Conservation (phyloP, 2,113 vertebrate species). For the Rhinolophus sinicus region DNA sequence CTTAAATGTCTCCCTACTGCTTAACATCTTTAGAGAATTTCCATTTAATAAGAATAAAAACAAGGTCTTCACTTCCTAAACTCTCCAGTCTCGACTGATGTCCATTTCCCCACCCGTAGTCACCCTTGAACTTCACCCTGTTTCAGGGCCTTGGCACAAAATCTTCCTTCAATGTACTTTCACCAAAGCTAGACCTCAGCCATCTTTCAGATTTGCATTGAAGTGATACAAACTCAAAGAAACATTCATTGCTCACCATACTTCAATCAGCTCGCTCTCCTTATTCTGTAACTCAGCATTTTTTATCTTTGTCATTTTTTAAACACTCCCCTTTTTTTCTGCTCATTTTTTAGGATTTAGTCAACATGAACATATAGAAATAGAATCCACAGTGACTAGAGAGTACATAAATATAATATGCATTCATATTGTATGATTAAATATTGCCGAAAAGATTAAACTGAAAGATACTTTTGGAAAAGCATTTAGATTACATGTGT, state of each 20-base stretch:
- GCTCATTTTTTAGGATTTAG: background rate
- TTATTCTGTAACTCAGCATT: background rate
- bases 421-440: background rate
- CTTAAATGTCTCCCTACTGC: background rate
- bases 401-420: background rate
- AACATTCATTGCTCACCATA: background rate
- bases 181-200: background rate
- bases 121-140: background rate
- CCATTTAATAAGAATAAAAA: background rate
- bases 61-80: too few species aligned
- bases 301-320: background rate
- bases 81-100: too few species aligned
- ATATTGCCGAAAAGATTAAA: background rate
- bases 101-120: background rate
- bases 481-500: background rate
- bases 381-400: background rate
- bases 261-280: background rate
- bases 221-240: background rate
- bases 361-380: background rate
- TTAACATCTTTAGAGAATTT: background rate
- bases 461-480: background rate
- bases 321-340: background rate
- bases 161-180: background rate
- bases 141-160: background rate
- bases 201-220: background rate